Conservation (phyloP, 2,888 invertebrate species). For the Lasioglossum calceatum region DNA sequence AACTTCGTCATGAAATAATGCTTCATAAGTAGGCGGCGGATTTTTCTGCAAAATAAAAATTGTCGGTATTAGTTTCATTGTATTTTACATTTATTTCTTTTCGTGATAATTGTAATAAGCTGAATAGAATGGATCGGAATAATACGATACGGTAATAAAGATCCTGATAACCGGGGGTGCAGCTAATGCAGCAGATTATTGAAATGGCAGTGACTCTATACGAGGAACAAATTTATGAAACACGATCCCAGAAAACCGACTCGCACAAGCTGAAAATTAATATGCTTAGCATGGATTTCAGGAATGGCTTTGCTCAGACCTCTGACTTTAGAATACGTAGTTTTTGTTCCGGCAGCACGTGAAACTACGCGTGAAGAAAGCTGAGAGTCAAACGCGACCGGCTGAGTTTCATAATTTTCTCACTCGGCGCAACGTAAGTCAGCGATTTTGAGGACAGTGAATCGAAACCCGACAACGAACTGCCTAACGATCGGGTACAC, state of each 20-base stretch:
- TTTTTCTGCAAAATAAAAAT: not conserved
- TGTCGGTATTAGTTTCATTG: not conserved
- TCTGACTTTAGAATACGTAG: not conserved
- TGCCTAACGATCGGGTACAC: not conserved
- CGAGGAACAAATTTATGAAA: not conserved
- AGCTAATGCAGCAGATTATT: not conserved
- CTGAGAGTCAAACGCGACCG: not conserved
- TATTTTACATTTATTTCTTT: not conserved
- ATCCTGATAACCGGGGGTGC: not conserved
- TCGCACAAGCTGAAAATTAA: not conserved
- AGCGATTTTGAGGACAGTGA: not conserved
- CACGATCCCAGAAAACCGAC: not conserved
- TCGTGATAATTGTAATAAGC: not conserved
- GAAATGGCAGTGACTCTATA: not conserved
- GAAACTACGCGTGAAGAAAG: not conserved
- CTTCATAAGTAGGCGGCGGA: not conserved
- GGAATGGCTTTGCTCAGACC: not conserved
- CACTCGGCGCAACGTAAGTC: not conserved
- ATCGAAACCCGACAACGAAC: not conserved
- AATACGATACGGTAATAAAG: not conserved
- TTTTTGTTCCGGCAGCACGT: constrained; percentile 2
- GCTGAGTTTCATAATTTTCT: not conserved
- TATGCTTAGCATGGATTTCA: not conserved
- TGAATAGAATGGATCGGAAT: not conserved
- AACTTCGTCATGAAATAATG: not conserved